These are phyloP conservation scores for Gari tellinella DNA, from an alignment of 2,888 invertebrate genomes.

Conservation along the genomic window DNA sequence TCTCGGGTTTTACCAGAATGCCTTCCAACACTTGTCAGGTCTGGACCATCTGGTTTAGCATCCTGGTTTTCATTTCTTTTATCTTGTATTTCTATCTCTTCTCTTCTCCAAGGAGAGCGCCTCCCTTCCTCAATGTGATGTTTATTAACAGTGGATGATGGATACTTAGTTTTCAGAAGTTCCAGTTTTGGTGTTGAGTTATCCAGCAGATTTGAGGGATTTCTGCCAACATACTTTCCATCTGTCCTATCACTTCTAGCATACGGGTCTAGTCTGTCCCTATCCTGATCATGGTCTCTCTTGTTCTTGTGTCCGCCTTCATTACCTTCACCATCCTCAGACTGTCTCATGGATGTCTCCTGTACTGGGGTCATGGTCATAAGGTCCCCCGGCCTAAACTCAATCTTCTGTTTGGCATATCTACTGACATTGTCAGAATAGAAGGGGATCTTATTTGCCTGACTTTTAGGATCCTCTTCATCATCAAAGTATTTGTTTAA, in stretches of 20 bases:
- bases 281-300: constrained; percentile 4
- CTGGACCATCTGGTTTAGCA: constrained; percentile 19
- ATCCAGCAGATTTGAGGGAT: neutral
- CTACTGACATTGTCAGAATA: constrained; percentile 38
- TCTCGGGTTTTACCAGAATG: neutral
- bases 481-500: constrained; percentile 56
- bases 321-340: constrained; percentile 25
- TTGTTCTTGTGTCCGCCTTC: neutral
- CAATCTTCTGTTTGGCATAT: constrained; percentile 46
- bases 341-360: constrained; percentile 40
- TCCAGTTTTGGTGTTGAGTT: neutral
- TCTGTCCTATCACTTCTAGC: neutral
- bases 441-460: constrained; percentile 35
- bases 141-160: constrained; percentile 32
- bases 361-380: constrained; percentile 43
- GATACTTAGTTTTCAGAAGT: neutral
- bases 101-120: constrained; percentile 43
- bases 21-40: constrained; percentile 1
- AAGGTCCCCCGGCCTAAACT: constrained; percentile 31
- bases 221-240: neutral
- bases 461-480: constrained; percentile 36
- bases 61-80: constrained; percentile 29
- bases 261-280: neutral
- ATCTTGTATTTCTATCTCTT: neutral
- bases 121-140: constrained; percentile 45